Evolutionary conservation across 64 coral and sea anemone genomes (phyloP).

Genomic region (Anthopleura sola): DNA sequence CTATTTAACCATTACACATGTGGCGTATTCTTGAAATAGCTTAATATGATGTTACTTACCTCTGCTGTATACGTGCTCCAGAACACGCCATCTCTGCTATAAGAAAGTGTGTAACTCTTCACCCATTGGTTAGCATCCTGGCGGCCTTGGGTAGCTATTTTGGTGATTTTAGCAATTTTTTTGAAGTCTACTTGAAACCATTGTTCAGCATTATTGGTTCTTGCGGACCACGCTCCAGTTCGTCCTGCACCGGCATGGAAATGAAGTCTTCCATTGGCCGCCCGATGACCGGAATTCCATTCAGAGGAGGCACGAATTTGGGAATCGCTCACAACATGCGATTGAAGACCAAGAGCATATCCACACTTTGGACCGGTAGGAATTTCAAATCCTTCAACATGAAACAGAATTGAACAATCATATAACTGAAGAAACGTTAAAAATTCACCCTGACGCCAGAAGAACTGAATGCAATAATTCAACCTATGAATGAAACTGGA

Average conservation of each 20-base stretch:
- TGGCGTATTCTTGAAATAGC: not conserved
- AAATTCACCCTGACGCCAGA: too few species aligned
- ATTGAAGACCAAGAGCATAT: conserved; percentile 10
- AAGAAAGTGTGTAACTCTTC: not conserved
- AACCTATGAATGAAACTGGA: too few species aligned
- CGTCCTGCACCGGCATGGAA: too few species aligned
- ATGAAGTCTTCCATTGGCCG: not conserved
- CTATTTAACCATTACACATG: not conserved
- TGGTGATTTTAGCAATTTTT: not conserved
- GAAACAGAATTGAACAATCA: too few species aligned
- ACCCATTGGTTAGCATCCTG: conserved; percentile 1
- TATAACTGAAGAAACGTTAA: too few species aligned
- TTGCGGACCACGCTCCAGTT: conserved; percentile 6
- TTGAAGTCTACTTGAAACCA: not conserved
- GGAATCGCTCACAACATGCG: not conserved
- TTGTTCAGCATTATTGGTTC: not conserved
- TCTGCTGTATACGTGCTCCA: not conserved
- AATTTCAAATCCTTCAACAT: too few species aligned
- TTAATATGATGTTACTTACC: too few species aligned
- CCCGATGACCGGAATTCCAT: conserved; percentile 1
- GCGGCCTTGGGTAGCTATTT: conserved; percentile 9
- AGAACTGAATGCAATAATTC: too few species aligned
- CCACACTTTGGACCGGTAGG: not conserved
- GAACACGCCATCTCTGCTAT: too few species aligned
- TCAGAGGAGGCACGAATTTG: conserved; percentile 13